Base-by-base conservation (phyloP, 37 sponge, comb jelly and placozoan genomes). In the Crambe crambe region DNA sequence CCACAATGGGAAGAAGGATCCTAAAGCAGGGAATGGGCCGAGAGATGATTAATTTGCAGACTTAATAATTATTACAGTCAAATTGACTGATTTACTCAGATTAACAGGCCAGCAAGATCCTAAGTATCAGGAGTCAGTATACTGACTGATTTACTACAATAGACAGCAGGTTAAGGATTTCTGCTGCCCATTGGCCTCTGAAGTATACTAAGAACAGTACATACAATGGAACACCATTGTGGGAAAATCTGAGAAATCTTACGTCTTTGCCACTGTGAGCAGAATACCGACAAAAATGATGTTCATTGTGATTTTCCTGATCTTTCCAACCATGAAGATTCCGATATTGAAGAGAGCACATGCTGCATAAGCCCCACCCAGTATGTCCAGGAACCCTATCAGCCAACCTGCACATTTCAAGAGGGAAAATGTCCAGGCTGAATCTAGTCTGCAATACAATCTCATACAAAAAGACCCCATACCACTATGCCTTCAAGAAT, bases 241-340 rank as follows among this genome's bases (percentile, higher is more conserved):
- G n/a, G n/a, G n/a, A n/a, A n/a, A n/a, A n/a, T n/a, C n/a, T n/a
- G n/a, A n/a, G n/a, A n/a, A n/a, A n/a, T n/a, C 83, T 65, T 38
- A 89, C 89, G 75, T 77, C 30, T 89, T 89, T 10, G 84, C 84
- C 31, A 68, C 31, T 63, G 78, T 79, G 9, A 89, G 84, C 31
- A 89, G 60, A 2, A 72, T 34, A n/a, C 73, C 62, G 9, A 83
- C 56, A 31, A 89, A 4, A 1, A 89, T 8, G n/a, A 78, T 22
- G 6, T 23, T 67, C 27, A 84, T 79, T 26, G 80, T 73, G 26
- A 83, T 1, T n/a, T 77, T 81, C 83, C 78, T 72, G 47, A 91
- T 43, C 76, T 86, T 91, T n/a, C 92, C 92, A 27, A 91, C 92
- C 83, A 91, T 86, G 42, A 74, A 86, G 12, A 86, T 62, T 30